Base-by-base conservation (phyloP, 1,140 invertebrate genomes). In the Lethrus apterus region DNA sequence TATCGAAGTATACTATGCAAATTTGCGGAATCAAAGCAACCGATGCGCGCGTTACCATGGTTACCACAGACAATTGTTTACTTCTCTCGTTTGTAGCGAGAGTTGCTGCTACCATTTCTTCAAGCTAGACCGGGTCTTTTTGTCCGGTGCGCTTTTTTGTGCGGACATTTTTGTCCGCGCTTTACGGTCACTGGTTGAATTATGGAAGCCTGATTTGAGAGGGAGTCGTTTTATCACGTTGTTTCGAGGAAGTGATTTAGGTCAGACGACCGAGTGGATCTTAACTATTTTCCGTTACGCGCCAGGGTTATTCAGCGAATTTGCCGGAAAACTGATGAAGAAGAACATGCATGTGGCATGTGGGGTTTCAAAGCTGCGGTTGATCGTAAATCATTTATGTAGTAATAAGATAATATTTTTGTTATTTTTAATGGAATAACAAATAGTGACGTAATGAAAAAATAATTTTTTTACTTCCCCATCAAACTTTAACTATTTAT, bases 1-100 rank as follows among this genome's bases (percentile, higher is more conserved):
- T 60, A 60, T 60, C 56, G 46, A 54, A 58, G 56, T 52, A 54
- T 51, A 52, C 58, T 58, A 60, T 57, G 55, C 55, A 57, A 57
- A 57, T 57, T 49, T n/a, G n/a, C 43, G 45, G 33, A 54, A 52
- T 57, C 55, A 57, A 57, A 57, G 55, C 50, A 42, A 52, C 55
- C 55, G 55, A n/a, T n/a, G 50, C 48, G 52, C 52, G 41, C 51
- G 51, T 53, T 56, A 56, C 58, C 53, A 57, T 55, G 58, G 56
- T 57, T 57, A 59, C 55, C 51, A 48, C 51, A n/a, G 50, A 57
- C 55, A 59, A 59, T 56, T 56, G 55, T 56, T 56, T 56, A 54
- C 54, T 51, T 56, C 45, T 51, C 55, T 56, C 55, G 55, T 56
- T 56, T 54, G 55, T 54, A 54, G 49, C 51, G 41, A 51, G 54